These are phyloP conservation scores for Euplexia lucipara DNA, from an alignment of 2,888 invertebrate genomes.

Conservation along the genomic window DNA sequence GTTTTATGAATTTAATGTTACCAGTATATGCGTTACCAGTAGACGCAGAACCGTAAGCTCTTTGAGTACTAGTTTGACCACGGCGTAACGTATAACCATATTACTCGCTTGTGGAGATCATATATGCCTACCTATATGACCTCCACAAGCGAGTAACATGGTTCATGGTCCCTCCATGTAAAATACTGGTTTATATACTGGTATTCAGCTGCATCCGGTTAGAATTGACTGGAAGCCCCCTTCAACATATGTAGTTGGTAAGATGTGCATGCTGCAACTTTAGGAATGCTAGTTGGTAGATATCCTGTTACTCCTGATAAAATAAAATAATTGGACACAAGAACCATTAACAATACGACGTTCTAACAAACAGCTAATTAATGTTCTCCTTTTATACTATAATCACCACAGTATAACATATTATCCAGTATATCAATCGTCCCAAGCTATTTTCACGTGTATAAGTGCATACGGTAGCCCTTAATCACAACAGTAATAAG, in stretches of 20 bases:
- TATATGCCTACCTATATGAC: too few relatives aligned
- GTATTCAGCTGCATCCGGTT: too few relatives aligned
- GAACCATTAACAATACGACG: background rate
- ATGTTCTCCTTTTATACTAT: slow-evolving; percentile 28
- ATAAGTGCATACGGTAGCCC: slow-evolving; percentile 37
- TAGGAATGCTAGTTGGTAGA: background rate
- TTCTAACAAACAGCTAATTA: slow-evolving; percentile 12
- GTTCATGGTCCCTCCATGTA: too few relatives aligned
- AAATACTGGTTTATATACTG: too few relatives aligned
- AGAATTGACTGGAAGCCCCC: background rate
- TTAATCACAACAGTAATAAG: slow-evolving; percentile 61
- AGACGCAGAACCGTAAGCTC: too few relatives aligned
- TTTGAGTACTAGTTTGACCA: too few relatives aligned
- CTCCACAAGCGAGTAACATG: too few relatives aligned
- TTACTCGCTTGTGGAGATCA: too few relatives aligned
- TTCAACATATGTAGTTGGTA: too few relatives aligned
- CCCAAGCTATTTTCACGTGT: slow-evolving; percentile 37
- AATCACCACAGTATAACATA: slow-evolving; percentile 31
- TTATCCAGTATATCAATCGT: slow-evolving; percentile 46
- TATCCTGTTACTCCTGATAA: background rate
- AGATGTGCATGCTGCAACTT: background rate
- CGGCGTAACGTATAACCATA: too few relatives aligned
- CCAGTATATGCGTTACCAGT: too few relatives aligned
- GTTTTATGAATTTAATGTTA: too few relatives aligned
- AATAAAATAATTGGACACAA: slow-evolving; percentile 8